A percentile compares a stretch with the other conserved stretches of the same genome.
These are phyloP conservation scores for Neoitamus cyanurus DNA, from an alignment of 2,888 invertebrate species.

Conservation along the genomic window DNA sequence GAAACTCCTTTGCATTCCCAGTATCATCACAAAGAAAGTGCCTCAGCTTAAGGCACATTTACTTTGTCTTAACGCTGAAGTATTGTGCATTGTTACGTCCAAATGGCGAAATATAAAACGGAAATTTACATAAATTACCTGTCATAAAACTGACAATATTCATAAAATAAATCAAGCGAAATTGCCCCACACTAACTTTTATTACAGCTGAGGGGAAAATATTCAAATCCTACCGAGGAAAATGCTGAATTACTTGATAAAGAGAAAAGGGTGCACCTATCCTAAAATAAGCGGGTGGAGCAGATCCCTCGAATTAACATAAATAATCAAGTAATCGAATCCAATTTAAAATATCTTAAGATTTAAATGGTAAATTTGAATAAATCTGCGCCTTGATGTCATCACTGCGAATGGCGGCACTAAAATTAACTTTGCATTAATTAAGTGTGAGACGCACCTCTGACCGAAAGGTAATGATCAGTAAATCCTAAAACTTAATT, in stretches of 20 bases:
- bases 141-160: background rate
- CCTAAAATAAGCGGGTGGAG: background rate
- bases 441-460: background rate
- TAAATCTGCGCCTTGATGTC: background rate
- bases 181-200: background rate
- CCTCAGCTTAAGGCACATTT: background rate
- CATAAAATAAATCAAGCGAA: slow-evolving; percentile 20
- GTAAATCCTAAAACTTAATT: background rate
- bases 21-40: background rate
- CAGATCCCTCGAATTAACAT: background rate
- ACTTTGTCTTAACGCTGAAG: background rate
- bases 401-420: background rate
- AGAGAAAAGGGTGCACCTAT: background rate
- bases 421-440: slow-evolving; percentile 20
- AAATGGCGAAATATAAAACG: background rate
- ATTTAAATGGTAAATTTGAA: slow-evolving; percentile 21
- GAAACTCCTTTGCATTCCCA: background rate
- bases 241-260: slow-evolving; percentile 7
- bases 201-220: background rate
- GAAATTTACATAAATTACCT: slow-evolving; percentile 10
- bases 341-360: slow-evolving; percentile 15
- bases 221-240: background rate
- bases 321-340: slow-evolving; percentile 29
- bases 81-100: background rate
- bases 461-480: background rate